phyloP scores from a whole-genome alignment of 2,113 vertebrate species.

The Tor tambroides region DNA sequence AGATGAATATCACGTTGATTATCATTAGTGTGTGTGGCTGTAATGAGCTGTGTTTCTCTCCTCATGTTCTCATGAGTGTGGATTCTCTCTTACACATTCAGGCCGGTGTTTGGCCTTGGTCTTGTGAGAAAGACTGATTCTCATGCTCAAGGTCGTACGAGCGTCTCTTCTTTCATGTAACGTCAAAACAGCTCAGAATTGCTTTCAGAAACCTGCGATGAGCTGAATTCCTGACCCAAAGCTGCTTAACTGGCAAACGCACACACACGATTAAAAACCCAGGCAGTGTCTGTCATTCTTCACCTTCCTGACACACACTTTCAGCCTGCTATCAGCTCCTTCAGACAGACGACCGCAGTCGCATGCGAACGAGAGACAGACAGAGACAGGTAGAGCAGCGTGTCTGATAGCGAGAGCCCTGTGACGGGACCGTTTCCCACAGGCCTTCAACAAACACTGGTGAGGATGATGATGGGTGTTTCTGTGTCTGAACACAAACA shows the following conservation, averaged over 20 bases:
- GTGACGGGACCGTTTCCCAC: not conserved
- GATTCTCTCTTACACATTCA: not conserved
- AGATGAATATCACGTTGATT: not conserved
- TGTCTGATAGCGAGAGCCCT: not conserved
- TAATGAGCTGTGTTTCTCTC: not conserved
- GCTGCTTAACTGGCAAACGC: not conserved
- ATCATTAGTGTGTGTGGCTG: not conserved
- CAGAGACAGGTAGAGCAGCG: not conserved
- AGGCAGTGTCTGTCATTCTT: not conserved
- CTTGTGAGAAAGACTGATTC: not conserved
- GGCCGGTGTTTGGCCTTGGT: not conserved
- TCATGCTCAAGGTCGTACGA: not conserved
- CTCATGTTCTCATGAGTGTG: not conserved
- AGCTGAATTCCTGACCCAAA: not conserved
- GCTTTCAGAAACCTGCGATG: not conserved
- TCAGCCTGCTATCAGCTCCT: not conserved
- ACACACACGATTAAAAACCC: not conserved
- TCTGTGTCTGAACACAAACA: not conserved
- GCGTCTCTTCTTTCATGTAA: not conserved
- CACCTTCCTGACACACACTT: slow-evolving; percentile 16
- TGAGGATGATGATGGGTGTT: not conserved
- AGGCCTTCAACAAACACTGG: not conserved
- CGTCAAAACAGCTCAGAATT: slow-evolving; percentile 4
- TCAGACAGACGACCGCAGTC: not conserved
- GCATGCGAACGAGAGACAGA: not conserved